Evolutionary conservation across 2,113 vertebrate genomes (phyloP), one percentile per base, ranked within the genome.

Genomic region (Larimichthys crocea): DNA sequence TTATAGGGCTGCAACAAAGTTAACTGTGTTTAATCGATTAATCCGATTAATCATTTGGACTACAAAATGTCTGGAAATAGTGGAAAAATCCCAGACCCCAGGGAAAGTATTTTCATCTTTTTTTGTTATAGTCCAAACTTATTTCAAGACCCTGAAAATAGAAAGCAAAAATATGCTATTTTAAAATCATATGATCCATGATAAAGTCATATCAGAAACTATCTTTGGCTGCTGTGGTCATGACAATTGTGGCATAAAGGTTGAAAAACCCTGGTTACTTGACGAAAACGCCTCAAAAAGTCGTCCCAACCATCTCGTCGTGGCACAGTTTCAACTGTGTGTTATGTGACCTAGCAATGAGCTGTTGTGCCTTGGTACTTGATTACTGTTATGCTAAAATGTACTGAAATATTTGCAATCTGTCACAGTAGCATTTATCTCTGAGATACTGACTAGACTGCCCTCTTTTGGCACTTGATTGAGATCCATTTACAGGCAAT

Each of bases 301-400:
- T n/a, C 0, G 10, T 62, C 56, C 53, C 24, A 22, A 62, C 22
- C 63, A 42, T 77, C 66, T 69, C 2, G 15, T 59, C 9, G 5
- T 62, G 62, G 82, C 74, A 52, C 22, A 22, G 82, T 50, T 82
- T 62, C 11, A 61, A 29, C 73, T 55, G 76, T 80, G 24, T 60
- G 26, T 55, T 53, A 46, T 22, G 61, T 79, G 89, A 87, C 78
- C 61, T 62, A 50, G 83, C 61, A 50, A 80, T 73, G 74, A 92
- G 80, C 82, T 87, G 79, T 80, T 82, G 93, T 93, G 91, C 92
- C 91, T 93, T 93, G 82, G 82, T 88, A 80, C 86, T 88, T 49
- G 29, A 78, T 91, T 63, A 89, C 87, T 90, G 84, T 92, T 88
- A 67, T 31, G 29, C 57, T 80, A 42, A 75, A 86, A 80, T 35